A percentile compares a stretch with the other conserved stretches of the same genome.
These are phyloP conservation scores for Genyomyrus donnyi DNA, from an alignment of 2,113 vertebrate species.

Conservation along the genomic window DNA sequence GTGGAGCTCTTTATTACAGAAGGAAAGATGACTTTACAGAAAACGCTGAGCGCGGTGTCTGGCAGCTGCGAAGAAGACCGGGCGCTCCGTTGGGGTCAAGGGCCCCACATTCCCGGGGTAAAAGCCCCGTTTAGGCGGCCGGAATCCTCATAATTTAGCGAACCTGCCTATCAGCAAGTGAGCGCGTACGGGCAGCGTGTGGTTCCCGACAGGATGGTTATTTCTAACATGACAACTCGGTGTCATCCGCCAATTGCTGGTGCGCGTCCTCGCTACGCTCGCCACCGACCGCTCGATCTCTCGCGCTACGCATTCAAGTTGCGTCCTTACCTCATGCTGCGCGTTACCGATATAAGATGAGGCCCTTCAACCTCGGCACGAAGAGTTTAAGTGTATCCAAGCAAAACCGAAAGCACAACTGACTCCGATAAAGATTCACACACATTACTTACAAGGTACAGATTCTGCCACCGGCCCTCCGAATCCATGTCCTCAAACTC, in stretches of 20 bases:
- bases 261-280: neutral
- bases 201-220: neutral
- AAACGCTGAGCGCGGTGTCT: neutral
- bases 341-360: neutral
- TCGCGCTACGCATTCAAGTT: neutral
- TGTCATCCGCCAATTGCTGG: neutral
- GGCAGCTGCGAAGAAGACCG: neutral
- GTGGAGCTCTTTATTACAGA: neutral
- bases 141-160: neutral
- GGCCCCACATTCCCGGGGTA: neutral
- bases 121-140: neutral
- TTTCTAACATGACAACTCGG: neutral
- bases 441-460: conserved; percentile 74
- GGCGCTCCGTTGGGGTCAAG: neutral
- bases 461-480: conserved; percentile 75
- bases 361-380: neutral
- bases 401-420: neutral
- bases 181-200: neutral
- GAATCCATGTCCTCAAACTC: conserved; percentile 78
- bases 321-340: neutral
- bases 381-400: neutral
- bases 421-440: neutral
- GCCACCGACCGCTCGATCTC: neutral
- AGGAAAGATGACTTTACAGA: neutral
- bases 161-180: neutral